Evolutionary conservation across 2,797 vertebrate genomes (phyloP).

Genomic region (Gymnocypris eckloni): DNA sequence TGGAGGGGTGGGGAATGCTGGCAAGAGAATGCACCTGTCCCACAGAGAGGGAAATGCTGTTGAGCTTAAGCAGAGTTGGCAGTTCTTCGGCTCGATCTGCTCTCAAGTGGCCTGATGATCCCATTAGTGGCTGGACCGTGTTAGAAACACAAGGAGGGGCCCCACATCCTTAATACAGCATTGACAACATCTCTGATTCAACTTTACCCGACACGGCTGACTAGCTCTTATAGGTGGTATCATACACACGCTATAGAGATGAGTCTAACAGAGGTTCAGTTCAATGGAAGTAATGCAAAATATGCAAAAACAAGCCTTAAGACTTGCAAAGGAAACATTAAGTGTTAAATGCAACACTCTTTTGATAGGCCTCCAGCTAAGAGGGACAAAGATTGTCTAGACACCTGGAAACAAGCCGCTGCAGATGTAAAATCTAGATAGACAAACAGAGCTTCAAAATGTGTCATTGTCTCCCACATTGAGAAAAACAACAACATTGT

Average conservation of each 20-base stretch:
- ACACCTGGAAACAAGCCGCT: background rate
- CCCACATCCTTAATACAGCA: slow-evolving; percentile 40
- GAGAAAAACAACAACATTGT: background rate
- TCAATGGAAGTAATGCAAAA: background rate
- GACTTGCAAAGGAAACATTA: background rate
- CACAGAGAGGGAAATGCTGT: slow-evolving; percentile 59
- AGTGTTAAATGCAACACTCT: background rate
- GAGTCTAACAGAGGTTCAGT: background rate
- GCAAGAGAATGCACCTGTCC: slow-evolving; percentile 77
- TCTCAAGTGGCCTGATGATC: slow-evolving; percentile 73
- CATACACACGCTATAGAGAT: slow-evolving; percentile 34
- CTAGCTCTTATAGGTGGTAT: slow-evolving; percentile 31
- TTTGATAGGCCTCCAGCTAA: background rate
- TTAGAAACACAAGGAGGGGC: slow-evolving; percentile 51
- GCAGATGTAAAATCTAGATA: background rate
- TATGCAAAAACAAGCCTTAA: background rate
- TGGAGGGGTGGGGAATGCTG: slow-evolving; percentile 58
- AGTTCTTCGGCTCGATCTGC: slow-evolving; percentile 76
- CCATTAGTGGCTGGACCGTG: slow-evolving; percentile 74
- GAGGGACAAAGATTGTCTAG: background rate
- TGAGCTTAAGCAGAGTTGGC: slow-evolving; percentile 76
- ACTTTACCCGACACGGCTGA: background rate
- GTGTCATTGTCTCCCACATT: background rate
- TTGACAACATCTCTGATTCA: background rate
- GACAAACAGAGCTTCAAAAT: background rate